A percentile compares a stretch with the other conserved stretches of the same genome.
Evolutionary conservation across 2,113 vertebrate genomes (phyloP).

Genomic region (Beaufortia kweichowensis): DNA sequence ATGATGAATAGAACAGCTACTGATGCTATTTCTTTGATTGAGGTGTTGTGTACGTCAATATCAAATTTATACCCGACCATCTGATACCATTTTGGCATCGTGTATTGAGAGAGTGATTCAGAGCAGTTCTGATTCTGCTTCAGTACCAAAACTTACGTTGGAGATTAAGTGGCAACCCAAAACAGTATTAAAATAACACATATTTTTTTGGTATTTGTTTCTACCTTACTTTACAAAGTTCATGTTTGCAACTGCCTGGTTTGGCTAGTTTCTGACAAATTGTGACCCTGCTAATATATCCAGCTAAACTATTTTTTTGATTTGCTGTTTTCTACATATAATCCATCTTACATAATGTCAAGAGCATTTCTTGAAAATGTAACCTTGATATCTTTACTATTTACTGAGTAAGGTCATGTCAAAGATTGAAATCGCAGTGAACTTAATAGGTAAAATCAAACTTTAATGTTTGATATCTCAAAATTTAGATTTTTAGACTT

Average conservation of each 20-base stretch:
- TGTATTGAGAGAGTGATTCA: background rate
- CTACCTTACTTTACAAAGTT: background rate
- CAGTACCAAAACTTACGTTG: background rate
- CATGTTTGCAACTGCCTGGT: background rate
- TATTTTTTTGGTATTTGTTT: background rate
- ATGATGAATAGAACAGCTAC: slow-evolving; percentile 16
- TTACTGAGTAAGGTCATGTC: no score
- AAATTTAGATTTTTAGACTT: no score
- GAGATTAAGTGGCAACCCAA: background rate
- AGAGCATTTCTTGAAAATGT: no score
- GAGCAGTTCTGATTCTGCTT: background rate
- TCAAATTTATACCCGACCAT: slow-evolving; percentile 37
- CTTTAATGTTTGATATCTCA: no score
- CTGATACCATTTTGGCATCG: background rate
- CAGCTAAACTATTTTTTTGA: no score
- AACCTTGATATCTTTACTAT: no score
- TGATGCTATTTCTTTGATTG: slow-evolving; percentile 10
- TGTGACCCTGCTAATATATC: no score
- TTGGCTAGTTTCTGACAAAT: no score
- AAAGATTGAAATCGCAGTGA: no score
- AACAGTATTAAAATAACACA: background rate
- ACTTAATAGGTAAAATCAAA: no score
- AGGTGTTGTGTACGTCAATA: slow-evolving; percentile 32
- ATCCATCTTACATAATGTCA: no score
- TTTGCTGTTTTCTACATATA: no score